phyloP scores from a whole-genome alignment of 2,113 vertebrate genomes.

The Chamaetylas fuelleborni region DNA sequence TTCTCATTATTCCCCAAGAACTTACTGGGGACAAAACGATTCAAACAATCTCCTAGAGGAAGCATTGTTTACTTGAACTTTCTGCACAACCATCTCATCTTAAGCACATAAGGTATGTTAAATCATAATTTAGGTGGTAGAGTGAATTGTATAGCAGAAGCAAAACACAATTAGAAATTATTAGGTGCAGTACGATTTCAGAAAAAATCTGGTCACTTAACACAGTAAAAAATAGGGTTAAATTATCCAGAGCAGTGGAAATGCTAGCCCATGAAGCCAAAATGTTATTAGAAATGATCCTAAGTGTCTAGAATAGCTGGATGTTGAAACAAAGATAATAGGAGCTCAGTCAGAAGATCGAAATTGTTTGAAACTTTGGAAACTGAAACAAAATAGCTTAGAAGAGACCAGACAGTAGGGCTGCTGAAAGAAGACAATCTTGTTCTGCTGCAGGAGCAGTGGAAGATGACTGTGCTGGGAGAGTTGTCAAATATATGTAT shows the following conservation, averaged over 20 bases:
- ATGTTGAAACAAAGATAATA: background rate
- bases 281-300: background rate
- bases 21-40: accelerated
- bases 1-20: background rate
- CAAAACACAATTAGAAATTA: background rate
- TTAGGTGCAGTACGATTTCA: background rate
- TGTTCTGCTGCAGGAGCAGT: background rate
- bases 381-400: background rate
- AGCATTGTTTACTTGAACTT: background rate
- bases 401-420: background rate
- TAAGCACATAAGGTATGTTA: background rate
- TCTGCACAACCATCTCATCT: background rate
- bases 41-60: background rate
- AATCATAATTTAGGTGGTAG: background rate
- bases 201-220: background rate
- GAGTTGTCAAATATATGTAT: background rate
- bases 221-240: background rate
- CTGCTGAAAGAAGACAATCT: background rate
- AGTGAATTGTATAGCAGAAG: background rate
- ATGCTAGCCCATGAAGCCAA: background rate
- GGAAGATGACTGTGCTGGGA: background rate
- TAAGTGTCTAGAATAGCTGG: background rate
- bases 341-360: background rate
- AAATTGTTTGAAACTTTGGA: background rate
- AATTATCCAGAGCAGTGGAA: background rate